phyloP scores from a whole-genome alignment of 2,113 vertebrate genomes.

The Oncorhynchus gorbuscha region DNA sequence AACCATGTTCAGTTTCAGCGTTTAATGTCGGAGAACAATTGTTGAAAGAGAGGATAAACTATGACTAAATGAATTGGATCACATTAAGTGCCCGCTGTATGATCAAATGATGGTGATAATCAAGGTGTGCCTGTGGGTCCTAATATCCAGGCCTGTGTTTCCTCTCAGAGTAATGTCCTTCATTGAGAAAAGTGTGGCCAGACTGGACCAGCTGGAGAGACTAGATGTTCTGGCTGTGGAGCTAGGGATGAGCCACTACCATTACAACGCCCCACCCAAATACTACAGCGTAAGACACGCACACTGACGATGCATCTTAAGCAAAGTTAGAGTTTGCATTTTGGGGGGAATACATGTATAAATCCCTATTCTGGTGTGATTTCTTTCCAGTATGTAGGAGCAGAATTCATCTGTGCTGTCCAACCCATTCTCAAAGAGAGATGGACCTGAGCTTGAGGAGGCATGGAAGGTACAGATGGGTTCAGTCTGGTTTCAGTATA shows the following conservation, averaged over 20 bases:
- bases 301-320: not conserved
- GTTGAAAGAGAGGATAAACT: not conserved
- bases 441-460: conserved; percentile 77
- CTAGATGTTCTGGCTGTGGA: conserved; percentile 73
- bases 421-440: conserved; percentile 75
- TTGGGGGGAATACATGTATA: not conserved
- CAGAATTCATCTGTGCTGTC: conserved; percentile 77
- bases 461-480: conserved; percentile 75
- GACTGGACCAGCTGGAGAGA: conserved; percentile 73
- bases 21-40: not conserved
- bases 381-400: conserved; percentile 74
- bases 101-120: not conserved
- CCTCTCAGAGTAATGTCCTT: conserved; percentile 78
- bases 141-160: conserved; percentile 1
- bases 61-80: not conserved
- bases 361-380: not conserved
- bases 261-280: conserved; percentile 76
- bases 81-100: not conserved
- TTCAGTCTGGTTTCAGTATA: too few species aligned
- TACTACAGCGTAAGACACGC: conserved; percentile 72
- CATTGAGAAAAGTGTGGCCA: conserved; percentile 79
- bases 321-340: not conserved
- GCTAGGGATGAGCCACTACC: conserved; percentile 77
- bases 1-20: not conserved
- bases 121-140: too few species aligned